Evolutionary conservation across 1,140 invertebrate species (phyloP).

Genomic region (Periplaneta americana): DNA sequence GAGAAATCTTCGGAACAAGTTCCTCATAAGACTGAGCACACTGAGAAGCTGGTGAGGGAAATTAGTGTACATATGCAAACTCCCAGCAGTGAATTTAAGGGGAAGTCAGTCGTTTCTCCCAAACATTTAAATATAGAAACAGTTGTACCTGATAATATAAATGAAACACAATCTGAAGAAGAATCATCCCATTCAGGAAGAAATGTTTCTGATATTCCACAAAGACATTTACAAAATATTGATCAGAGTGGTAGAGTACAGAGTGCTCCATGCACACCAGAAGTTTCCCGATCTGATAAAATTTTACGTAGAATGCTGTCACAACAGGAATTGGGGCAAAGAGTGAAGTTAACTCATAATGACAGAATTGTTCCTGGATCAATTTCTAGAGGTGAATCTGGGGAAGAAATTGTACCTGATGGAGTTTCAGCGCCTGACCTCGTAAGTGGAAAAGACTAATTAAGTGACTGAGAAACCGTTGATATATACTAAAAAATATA

Average conservation of each 20-base stretch:
- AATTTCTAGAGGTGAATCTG: slow-evolving; percentile 12
- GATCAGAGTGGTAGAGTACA: background rate
- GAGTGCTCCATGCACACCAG: background rate
- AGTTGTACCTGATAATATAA: background rate
- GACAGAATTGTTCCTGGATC: slow-evolving; percentile 19
- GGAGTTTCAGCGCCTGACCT: too few species aligned
- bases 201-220: background rate
- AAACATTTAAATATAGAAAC: too few species aligned
- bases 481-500: too few species aligned
- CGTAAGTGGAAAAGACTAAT: too few species aligned
- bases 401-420: slow-evolving; percentile 12
- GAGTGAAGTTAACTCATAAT: background rate
- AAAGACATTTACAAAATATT: slow-evolving; percentile 1
- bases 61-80: background rate
- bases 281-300: background rate
- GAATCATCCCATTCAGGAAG: background rate
- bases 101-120: background rate
- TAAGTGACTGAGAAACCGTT: too few species aligned
- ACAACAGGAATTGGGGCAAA: background rate
- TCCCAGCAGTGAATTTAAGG: background rate
- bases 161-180: background rate
- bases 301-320: background rate
- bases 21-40: background rate
- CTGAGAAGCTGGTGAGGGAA: background rate
- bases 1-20: background rate